Percentiles rank a stretch among this genome's conserved stretches.
These are phyloP conservation scores for Thryonomys swinderianus DNA, from an alignment of 2,113 vertebrate species.

Conservation along the genomic window DNA sequence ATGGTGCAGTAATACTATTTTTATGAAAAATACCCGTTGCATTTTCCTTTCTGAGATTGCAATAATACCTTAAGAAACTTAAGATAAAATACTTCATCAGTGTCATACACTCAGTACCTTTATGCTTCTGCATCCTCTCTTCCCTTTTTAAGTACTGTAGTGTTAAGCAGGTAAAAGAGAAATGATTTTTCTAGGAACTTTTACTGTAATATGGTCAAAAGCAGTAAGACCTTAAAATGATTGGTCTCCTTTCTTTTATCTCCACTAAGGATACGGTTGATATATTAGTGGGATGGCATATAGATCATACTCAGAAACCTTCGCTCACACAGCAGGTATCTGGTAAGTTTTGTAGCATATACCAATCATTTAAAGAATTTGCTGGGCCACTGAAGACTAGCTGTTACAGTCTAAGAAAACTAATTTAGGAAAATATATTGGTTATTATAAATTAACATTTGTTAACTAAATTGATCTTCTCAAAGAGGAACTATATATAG, in stretches of 20 bases:
- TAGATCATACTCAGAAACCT: constrained; percentile 98
- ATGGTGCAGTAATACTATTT: background rate
- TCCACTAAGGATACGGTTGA: constrained; percentile 96
- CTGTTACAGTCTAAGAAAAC: background rate
- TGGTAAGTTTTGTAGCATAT: constrained; percentile 87
- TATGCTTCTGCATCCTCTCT: background rate
- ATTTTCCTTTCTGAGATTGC: background rate
- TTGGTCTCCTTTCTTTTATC: constrained; percentile 47
- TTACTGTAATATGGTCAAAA: constrained; percentile 12
- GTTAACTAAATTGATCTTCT: constrained; percentile 27
- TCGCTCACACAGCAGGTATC: constrained; percentile 96
- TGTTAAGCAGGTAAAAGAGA: background rate
- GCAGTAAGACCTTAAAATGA: constrained; percentile 36
- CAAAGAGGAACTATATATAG: background rate
- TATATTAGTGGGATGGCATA: constrained; percentile 99
- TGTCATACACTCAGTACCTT: background rate
- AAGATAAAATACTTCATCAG: background rate
- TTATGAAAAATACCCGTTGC: background rate
- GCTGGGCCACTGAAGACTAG: background rate
- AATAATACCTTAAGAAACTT: constrained; percentile 41
- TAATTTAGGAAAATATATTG: background rate
- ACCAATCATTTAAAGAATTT: background rate
- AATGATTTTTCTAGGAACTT: constrained; percentile 26
- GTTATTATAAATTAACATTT: background rate
- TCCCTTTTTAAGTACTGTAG: constrained; percentile 35